Base-by-base conservation (phyloP, 2,113 vertebrate species). In the Planiliza haematocheilus region DNA sequence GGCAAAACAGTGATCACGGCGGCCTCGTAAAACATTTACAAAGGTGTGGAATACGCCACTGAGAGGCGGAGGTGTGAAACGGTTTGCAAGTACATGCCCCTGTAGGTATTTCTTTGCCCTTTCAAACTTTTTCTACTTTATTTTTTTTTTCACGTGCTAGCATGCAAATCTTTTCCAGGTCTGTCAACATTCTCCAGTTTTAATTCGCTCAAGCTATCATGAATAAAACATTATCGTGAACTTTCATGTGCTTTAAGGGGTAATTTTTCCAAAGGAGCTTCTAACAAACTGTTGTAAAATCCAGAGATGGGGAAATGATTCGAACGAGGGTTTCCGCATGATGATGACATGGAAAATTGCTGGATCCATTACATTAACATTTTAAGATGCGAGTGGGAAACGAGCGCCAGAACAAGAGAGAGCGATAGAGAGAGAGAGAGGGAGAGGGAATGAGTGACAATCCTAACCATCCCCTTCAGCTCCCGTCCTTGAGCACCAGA, bases 21-120 rank as follows among this genome's bases (percentile, higher is more conserved):
- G 37, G 52, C 55, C 34, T 57, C 37, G 20, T 82, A 83, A 85
- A 89, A 7, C 69, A 79, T 76, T 88, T 59, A 78, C 16, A 39
- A 67, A 83, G 76, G 84, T 80, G 88, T 72, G 20, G 52, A 79
- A 82, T 34, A 16, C 1, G 13, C 30, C 81, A 75, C 81, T 46
- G 41, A 38, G 52, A 49, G 46, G 24, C 14, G 9, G 46, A 74
- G 72, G 59, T 60, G 76, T 0, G 16, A 75, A 66, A 62, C 18
- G 51, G 12, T 21, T 12, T 72, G 50, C 43, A 61, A 52, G 67
- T 21, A 46, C 6, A 9, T 7, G n/a, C 17, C 43, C 36, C 53
- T 68, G 37, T 17, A 18, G 2, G 24, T 30, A 30, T 30, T 30
- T 30, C 24, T 30, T 30, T 5, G 24, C 2, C 24, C 24, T 30